Conservation (phyloP, 2,113 vertebrate species). For the Gallinago jamesoni region DNA sequence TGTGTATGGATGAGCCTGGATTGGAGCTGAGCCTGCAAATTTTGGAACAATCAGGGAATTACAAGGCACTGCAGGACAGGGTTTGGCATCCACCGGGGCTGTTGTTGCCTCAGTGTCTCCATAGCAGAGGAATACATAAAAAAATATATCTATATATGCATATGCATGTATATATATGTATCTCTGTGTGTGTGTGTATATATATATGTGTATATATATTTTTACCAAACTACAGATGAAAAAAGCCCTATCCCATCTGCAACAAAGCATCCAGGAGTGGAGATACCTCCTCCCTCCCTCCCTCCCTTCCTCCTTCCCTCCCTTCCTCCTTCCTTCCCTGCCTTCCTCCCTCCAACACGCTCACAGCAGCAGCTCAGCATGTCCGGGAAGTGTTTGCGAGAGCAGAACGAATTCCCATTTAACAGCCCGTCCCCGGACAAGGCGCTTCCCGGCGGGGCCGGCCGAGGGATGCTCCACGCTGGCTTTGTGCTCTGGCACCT, state of each 20-base stretch:
- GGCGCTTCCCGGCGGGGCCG: neutral
- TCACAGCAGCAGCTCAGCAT: neutral
- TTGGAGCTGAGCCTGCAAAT: neutral
- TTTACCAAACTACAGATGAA: neutral
- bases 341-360: neutral
- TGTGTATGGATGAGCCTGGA: neutral
- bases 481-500: neutral
- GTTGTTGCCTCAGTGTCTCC: accelerated
- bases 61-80: accelerated
- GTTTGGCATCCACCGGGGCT: neutral
- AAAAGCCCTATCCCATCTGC: no score
- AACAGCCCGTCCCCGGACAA: neutral
- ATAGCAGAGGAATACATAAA: neutral
- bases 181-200: accelerated
- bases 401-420: neutral
- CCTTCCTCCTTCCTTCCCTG: neutral
- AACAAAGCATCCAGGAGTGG: neutral
- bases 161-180: no score
- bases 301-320: neutral
- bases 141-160: neutral
- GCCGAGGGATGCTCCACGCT: neutral
- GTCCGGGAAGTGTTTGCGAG: neutral
- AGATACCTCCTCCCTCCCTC: neutral
- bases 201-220: no score
- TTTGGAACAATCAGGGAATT: neutral